A percentile compares a stretch with the other conserved stretches of the same genome.
Conservation (phyloP, 2,888 invertebrate genomes). For the Cecidostiba fungosa region DNA sequence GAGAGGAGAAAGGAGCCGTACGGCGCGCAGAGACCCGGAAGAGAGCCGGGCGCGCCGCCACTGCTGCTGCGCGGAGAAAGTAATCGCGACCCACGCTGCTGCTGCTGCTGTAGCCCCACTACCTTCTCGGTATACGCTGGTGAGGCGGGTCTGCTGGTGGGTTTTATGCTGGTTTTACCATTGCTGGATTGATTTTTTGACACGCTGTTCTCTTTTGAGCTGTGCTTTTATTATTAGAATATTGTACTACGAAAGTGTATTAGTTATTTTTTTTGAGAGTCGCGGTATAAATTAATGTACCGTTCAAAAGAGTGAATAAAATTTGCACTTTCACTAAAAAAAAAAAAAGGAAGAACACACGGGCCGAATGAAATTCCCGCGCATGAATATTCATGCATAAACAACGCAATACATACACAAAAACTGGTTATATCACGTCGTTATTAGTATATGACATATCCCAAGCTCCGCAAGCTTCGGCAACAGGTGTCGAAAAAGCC, state of each 20-base stretch:
- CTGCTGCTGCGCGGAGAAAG: constrained; percentile 74
- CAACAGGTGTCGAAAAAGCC: constrained; percentile 4
- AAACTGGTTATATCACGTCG: too few species aligned
- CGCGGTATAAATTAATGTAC: not conserved
- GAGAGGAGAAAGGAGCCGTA: constrained; percentile 33
- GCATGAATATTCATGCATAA: not conserved
- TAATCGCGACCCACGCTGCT: constrained; percentile 75
- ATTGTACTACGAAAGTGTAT: too few species aligned
- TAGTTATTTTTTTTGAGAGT: too few species aligned
- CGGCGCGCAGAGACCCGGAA: constrained; percentile 62
- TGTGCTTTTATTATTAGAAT: too few species aligned
- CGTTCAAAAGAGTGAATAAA: not conserved
- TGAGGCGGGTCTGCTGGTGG: not conserved
- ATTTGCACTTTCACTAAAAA: not conserved
- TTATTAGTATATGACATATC: not conserved
- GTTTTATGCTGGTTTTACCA: constrained; percentile 5
- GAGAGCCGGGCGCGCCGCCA: constrained; percentile 64
- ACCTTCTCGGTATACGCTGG: not conserved
- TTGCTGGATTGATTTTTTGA: not conserved
- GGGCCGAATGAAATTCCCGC: not conserved
- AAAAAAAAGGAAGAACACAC: not conserved
- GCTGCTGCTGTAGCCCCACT: constrained; percentile 60
- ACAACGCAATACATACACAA: too few species aligned
- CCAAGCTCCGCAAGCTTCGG: not conserved
- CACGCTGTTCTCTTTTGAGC: not conserved